Conservation (phyloP, 1,140 invertebrate genomes). For the Papilio helenus region DNA sequence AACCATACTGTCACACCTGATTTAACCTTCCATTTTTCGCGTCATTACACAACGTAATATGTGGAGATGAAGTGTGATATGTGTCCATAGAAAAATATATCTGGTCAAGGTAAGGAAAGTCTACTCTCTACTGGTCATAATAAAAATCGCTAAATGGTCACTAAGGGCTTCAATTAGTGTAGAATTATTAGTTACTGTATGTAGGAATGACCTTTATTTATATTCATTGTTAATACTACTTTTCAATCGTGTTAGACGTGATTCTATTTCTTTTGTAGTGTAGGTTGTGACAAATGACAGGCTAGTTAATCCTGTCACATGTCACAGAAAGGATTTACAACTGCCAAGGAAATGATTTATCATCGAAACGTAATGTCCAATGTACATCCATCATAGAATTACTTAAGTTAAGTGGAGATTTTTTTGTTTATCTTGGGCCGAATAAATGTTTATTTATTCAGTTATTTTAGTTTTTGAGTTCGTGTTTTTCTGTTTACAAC, state of each 20-base stretch:
- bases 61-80: constrained; percentile 1
- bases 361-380: background rate
- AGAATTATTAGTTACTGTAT: too few species aligned
- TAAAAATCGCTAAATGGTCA: background rate
- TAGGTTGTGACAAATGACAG: too few species aligned
- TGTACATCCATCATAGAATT: constrained; percentile 3
- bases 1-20: background rate
- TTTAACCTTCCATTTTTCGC: constrained; percentile 24
- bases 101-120: background rate
- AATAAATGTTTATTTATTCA: too few species aligned
- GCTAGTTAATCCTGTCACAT: background rate
- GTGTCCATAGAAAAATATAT: background rate
- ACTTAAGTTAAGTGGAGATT: background rate
- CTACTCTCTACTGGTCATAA: too few species aligned
- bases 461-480: background rate
- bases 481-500: background rate
- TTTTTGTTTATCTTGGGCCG: background rate
- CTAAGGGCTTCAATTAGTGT: background rate
- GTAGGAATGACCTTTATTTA: too few species aligned
- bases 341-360: background rate
- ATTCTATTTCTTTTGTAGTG: too few species aligned
- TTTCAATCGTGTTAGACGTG: too few species aligned
- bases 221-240: too few species aligned
- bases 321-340: background rate
- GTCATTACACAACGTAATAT: constrained; percentile 4